These are phyloP conservation scores for Tricholauxania praeusta DNA, from an alignment of 2,888 invertebrate genomes.

Conservation along the genomic window DNA sequence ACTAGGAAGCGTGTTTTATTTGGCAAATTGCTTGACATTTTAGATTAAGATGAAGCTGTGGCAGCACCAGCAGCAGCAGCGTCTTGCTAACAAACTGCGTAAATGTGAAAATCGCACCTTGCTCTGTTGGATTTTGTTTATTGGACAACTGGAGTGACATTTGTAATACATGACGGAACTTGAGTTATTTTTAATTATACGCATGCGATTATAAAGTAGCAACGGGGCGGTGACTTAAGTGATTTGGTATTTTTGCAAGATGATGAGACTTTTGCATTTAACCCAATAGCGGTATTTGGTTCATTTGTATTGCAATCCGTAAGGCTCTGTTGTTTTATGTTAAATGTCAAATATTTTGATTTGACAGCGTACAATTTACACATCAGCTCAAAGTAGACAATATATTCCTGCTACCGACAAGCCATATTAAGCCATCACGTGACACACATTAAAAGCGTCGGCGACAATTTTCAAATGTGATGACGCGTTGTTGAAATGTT, in stretches of 20 bases:
- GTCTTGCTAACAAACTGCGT: too few relatives aligned
- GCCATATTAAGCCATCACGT: conserved; percentile 23
- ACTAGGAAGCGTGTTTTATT: conserved; percentile 19
- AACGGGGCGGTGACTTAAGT: too few relatives aligned
- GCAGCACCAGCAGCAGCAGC: too few relatives aligned
- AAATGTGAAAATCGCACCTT: too few relatives aligned
- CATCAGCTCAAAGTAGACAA: neutral
- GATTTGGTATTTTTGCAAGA: too few relatives aligned
- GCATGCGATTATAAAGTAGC: too few relatives aligned
- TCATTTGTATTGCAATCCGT: too few relatives aligned
- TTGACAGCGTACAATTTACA: conserved; percentile 27
- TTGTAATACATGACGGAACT: conserved; percentile 29
- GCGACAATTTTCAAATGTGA: neutral
- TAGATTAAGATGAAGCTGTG: conserved; percentile 7
- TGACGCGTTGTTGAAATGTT: conserved; percentile 31
- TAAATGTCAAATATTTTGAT: conserved; percentile 25
- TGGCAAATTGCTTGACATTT: conserved; percentile 22
- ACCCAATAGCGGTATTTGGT: too few relatives aligned
- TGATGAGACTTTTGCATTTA: too few relatives aligned
- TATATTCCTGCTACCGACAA: neutral
- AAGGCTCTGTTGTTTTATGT: neutral
- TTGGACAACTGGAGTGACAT: conserved; percentile 9
- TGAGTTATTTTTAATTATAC: conserved; percentile 37
- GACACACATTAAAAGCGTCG: conserved; percentile 24
- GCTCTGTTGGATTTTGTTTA: too few relatives aligned